phyloP scores from a whole-genome alignment of 2,113 vertebrate genomes.

The Struthidea cinerea region DNA sequence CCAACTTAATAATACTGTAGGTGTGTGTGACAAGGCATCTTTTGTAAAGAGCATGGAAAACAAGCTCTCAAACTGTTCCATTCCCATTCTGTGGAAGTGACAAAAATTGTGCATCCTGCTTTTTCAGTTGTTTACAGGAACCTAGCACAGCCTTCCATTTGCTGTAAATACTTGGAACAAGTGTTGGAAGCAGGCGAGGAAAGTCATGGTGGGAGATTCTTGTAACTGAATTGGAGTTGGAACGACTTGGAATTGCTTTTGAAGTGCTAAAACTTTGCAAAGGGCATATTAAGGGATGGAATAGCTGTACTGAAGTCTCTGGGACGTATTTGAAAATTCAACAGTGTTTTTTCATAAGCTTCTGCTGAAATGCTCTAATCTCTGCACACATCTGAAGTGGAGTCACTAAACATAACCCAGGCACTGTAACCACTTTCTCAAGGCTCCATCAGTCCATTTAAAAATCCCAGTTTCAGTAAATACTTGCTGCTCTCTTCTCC shows the following conservation, averaged over 20 bases:
- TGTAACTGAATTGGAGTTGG: background rate
- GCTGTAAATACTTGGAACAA: background rate
- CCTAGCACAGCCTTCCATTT: background rate
- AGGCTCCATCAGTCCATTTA: background rate
- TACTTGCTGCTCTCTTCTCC: background rate
- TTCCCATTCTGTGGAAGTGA: background rate
- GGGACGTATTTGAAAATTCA: background rate
- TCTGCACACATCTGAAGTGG: background rate
- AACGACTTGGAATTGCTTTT: background rate
- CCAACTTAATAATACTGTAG: background rate
- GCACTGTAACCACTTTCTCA: accelerated
- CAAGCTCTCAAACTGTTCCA: background rate
- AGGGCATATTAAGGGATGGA: background rate
- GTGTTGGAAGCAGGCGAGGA: background rate
- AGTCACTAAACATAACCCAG: background rate
- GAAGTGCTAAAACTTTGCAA: background rate
- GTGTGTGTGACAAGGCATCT: background rate
- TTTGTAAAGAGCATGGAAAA: background rate
- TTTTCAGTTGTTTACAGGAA: background rate
- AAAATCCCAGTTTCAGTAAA: background rate
- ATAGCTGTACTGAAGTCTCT: background rate
- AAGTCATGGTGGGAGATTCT: background rate
- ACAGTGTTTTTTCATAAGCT: background rate
- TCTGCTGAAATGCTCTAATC: background rate
- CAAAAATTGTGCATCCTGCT: background rate